phyloP scores from a whole-genome alignment of 2,113 vertebrate species.

The Ictalurus punctatus region DNA sequence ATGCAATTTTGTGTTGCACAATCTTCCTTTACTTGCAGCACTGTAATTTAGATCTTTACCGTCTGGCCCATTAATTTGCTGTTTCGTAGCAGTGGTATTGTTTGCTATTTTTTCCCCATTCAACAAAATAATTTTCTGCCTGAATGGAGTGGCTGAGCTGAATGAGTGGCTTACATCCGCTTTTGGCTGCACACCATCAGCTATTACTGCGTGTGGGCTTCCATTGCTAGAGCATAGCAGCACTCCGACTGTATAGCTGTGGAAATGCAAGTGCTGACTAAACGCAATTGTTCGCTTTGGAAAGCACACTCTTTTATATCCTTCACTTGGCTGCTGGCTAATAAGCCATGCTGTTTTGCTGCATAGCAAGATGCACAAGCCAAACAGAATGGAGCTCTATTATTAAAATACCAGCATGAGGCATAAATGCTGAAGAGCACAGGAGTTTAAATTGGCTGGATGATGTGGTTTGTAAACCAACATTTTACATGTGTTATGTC shows the following conservation, averaged over 20 bases:
- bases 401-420: slow-evolving; percentile 26
- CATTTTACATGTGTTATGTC: not conserved
- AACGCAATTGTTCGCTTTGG: slow-evolving; percentile 37
- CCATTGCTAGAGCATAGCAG: slow-evolving; percentile 32
- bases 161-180: slow-evolving; percentile 40
- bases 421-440: slow-evolving; percentile 4
- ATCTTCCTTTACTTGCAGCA: slow-evolving; percentile 1
- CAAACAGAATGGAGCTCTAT: slow-evolving; percentile 8
- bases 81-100: slow-evolving; percentile 6
- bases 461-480: slow-evolving; percentile 20
- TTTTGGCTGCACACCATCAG: slow-evolving; percentile 38
- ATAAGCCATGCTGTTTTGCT: slow-evolving; percentile 37
- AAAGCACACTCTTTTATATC: slow-evolving; percentile 43
- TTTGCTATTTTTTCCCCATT: slow-evolving; percentile 34
- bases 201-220: slow-evolving; percentile 30
- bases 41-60: slow-evolving; percentile 22
- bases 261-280: slow-evolving; percentile 18
- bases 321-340: slow-evolving; percentile 33
- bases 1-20: not conserved
- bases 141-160: slow-evolving; percentile 26
- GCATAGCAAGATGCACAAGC: slow-evolving; percentile 21
- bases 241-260: slow-evolving; percentile 21
- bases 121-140: slow-evolving; percentile 42
- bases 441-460: slow-evolving; percentile 1
- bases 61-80: slow-evolving; percentile 34